These are phyloP conservation scores for Microtus pennsylvanicus DNA, from an alignment of 2,113 vertebrate genomes.

Conservation along the genomic window DNA sequence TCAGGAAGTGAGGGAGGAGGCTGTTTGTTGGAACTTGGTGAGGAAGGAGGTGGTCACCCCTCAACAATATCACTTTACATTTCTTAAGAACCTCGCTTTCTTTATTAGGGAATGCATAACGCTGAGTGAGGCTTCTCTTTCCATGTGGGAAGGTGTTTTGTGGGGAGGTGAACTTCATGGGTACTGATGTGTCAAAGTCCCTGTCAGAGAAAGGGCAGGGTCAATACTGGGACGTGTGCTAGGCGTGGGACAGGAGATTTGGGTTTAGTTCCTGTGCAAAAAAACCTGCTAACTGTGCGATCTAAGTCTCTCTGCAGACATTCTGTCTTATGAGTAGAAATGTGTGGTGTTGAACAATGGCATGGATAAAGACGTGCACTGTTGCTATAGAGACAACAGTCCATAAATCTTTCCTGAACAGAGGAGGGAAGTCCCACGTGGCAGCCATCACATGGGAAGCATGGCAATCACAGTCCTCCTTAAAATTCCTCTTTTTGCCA, in stretches of 20 bases:
- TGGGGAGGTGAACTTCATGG: background rate
- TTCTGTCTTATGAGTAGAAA: background rate
- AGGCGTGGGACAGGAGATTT: background rate
- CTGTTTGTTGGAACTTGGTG: background rate
- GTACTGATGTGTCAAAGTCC: background rate
- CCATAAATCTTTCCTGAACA: background rate
- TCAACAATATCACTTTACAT: background rate
- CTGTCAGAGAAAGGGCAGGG: background rate
- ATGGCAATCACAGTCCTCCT: background rate
- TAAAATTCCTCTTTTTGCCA: background rate
- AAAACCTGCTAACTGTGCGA: background rate
- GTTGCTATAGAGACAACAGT: background rate
- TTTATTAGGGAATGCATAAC: background rate
- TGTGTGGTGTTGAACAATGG: background rate
- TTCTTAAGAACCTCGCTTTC: background rate
- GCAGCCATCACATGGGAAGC: background rate
- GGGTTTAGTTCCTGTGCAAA: background rate
- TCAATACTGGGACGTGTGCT: background rate
- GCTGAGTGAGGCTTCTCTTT: background rate
- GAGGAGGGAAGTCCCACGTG: background rate
- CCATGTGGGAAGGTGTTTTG: background rate
- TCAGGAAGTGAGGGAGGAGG: conserved; percentile 24
- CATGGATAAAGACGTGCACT: background rate
- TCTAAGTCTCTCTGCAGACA: background rate
- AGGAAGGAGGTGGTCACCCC: background rate